Base-by-base conservation (phyloP, 1,140 invertebrate species). In the Cyclargus thomasi region DNA sequence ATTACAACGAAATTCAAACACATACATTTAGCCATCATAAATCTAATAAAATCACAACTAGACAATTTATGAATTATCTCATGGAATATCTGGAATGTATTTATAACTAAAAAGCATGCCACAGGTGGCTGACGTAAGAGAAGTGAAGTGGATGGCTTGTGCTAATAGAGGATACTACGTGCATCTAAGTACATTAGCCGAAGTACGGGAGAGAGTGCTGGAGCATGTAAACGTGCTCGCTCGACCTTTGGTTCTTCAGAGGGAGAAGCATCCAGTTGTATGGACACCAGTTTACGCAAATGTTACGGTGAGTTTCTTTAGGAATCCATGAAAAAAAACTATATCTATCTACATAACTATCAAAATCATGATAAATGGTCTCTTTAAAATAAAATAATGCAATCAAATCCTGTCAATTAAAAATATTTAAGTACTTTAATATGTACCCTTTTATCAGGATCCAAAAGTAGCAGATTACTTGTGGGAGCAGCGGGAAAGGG, bases 81-180 rank as follows among this genome's bases (percentile, higher is more conserved):
- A 47, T 47, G 39, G 3, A 14, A 47, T 47, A 47, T 47, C 14
- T 47, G 10, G 69, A 57, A 39, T 63, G n/a, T 53, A 35, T 69
- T 69, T 63, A 71, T 74, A 71, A 69, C 36, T 67, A 53, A 53
- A 65, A 67, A 79, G 74, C 55, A 68, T 68, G 69, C 67, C 76
- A 29, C 75, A 91, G 90, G 94, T 95, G 20, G 92, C 94, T 7
- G 95, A 96, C 86, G 94, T 95, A 18, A 92, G 93, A 75, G 93
- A 99, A 80, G 96, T 99, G 71, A 95, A 96, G 81, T 98, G 97
- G 96, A 99, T 99, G 95, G 98, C 98, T 55, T 99, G 98, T 90
- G 95, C 94, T 2, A 99, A 99, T 91, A 84, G 93, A 93, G 97
- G 98, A 4, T 98, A 96, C 89, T 99, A 96, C 90, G 97, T 97